Base-by-base conservation (phyloP, 2,797 vertebrate species). In the Garrulus glandarius region DNA sequence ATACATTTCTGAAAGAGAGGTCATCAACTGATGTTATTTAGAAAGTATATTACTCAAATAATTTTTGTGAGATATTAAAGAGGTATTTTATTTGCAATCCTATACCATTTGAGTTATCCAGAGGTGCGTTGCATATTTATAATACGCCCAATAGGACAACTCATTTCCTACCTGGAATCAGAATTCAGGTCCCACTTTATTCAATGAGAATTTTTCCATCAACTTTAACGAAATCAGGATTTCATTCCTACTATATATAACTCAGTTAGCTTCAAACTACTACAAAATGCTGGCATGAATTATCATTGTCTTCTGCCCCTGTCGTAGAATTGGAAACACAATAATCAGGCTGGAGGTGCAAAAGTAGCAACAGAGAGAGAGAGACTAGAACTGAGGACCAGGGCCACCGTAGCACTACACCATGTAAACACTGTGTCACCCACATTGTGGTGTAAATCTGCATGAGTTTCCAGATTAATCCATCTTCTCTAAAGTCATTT, bases 131-230 rank as follows among this genome's bases (percentile, higher is more conserved):
- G 59, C 19, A 19, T 96, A 91, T 84, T 92, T 86, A 75, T 55
- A 81, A 37, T 26, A 43, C 15, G 21, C 13, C 14, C 29, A 60
- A n/a, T 44, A 75, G 61, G 78, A 67, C 87, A 95, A 55, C 52
- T 84, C 32, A 89, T 81, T 89, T 91, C 85, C 74, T 74, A 21
- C 43, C 52, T 87, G 82, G 84, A 89, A 82, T 68, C 41, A 78
- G 68, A 84, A 89, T 60, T 78, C 70, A 63, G 41, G 53, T 78
- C 43, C 37, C 70, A 64, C 70, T 74, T 65, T 52, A 79, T 11
- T 64, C 70, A 75, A 37, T 34, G 75, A 71, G 75, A 94, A 86
- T 77, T 89, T 70, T 81, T 84, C 84, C 94, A 91, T 81, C 78
- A 34, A 47, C 44, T 86, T 74, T 52, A 89, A 91, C 76, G 82